Percentiles rank a stretch among this genome's conserved stretches.
Conservation (phyloP, 2,113 vertebrate species). For the Rallus limicola region DNA sequence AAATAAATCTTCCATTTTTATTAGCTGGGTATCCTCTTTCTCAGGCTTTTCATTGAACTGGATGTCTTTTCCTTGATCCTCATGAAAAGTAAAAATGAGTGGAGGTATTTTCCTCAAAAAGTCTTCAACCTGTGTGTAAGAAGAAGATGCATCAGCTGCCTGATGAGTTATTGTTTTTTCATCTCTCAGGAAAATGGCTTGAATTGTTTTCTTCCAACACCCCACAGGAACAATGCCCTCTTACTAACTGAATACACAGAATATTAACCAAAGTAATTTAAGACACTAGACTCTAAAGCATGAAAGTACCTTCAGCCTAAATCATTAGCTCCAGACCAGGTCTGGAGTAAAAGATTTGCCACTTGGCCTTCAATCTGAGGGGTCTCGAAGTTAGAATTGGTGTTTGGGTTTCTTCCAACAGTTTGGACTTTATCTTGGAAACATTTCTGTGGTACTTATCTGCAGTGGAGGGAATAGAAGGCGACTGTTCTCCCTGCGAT, state of each 20-base stretch:
- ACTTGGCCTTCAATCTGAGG: background rate
- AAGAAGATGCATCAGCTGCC: background rate
- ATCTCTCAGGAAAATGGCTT: background rate
- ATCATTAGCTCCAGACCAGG: background rate
- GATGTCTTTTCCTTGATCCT: constrained; percentile 56
- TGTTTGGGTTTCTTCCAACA: background rate
- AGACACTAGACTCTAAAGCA: background rate
- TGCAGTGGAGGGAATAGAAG: background rate
- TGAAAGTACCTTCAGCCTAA: background rate
- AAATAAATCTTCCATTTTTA: constrained; percentile 81
- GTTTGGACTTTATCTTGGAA: constrained; percentile 5
- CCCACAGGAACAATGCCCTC: background rate
- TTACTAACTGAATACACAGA: background rate
- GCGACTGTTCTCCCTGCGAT: background rate
- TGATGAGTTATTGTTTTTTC: background rate
- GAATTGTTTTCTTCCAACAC: background rate
- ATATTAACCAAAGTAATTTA: background rate
- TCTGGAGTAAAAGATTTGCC: background rate
- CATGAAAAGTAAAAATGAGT: constrained; percentile 73
- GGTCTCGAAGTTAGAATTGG: background rate
- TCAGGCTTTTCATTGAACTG: constrained; percentile 59
- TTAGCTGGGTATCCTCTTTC: constrained; percentile 73
- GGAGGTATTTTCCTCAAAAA: constrained; percentile 82
- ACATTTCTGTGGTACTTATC: background rate
- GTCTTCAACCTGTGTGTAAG: constrained; percentile 76